phyloP scores from a whole-genome alignment of 2,113 vertebrate species.

The Fregetta grallaria region DNA sequence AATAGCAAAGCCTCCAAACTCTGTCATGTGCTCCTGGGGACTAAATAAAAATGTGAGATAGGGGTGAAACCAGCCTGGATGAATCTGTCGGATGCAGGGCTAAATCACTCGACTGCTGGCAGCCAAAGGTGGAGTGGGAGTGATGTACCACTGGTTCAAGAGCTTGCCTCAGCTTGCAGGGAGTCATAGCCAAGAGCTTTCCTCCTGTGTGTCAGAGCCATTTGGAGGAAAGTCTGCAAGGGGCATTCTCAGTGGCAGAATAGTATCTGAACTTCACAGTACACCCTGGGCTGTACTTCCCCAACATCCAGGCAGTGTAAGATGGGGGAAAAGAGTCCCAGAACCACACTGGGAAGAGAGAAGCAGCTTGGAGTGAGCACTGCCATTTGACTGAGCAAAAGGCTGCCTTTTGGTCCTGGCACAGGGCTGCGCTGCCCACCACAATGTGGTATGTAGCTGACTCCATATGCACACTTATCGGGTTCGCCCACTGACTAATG shows the following conservation, averaged over 20 bases:
- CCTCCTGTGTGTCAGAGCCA: not conserved
- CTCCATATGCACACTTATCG: not conserved
- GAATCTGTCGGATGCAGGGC: not conserved
- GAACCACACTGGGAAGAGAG: not conserved
- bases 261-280: not conserved
- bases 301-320: not conserved
- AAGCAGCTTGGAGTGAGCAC: not conserved
- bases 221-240: not conserved
- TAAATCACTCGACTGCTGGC: not conserved
- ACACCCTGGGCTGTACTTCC: not conserved
- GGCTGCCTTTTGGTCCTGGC: not conserved
- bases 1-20: not conserved
- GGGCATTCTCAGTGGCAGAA: not conserved
- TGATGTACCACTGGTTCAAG: not conserved
- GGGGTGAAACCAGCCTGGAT: not conserved
- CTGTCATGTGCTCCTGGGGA: not conserved
- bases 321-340: not conserved
- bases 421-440: no score
- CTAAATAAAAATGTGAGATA: not conserved
- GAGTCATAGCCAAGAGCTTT: not conserved
- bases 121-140: not conserved
- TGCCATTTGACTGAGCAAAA: not conserved
- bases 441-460: rapidly evolving
- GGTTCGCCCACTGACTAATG: not conserved
- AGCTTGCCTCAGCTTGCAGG: not conserved